phyloP scores from a whole-genome alignment of 2,797 vertebrate genomes.

The Acanthurus leucopareius region DNA sequence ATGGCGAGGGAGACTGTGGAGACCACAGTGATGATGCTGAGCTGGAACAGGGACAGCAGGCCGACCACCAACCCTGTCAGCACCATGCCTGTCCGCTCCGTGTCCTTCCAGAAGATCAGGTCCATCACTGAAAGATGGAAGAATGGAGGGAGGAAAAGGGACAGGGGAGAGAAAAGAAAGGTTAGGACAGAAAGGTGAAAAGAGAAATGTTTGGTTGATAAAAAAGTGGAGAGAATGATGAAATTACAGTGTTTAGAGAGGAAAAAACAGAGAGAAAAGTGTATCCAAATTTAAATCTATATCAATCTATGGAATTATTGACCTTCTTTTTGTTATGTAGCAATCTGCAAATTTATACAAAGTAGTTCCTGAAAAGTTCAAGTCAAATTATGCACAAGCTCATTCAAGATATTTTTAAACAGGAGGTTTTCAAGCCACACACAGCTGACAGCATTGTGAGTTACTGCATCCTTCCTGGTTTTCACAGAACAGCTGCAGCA shows the following conservation, averaged over 20 bases:
- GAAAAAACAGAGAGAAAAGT: not conserved
- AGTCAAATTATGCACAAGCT: not conserved
- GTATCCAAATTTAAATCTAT: not conserved
- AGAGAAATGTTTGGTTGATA: not conserved
- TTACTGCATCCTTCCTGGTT: constrained; percentile 7
- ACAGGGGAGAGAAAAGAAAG: not conserved
- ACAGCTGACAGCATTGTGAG: constrained; percentile 1
- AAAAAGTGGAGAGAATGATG: not conserved
- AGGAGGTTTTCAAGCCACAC: not conserved
- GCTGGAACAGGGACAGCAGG: constrained; percentile 92
- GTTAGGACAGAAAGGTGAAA: not conserved
- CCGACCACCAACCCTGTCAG: constrained; percentile 90
- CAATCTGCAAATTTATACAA: no score
- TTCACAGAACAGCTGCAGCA: constrained; percentile 23
- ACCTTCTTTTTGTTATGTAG: no score
- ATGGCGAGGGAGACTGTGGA: constrained; percentile 88
- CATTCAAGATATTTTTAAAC: not conserved
- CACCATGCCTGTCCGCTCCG: constrained; percentile 87
- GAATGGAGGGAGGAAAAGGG: not conserved
- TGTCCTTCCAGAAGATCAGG: constrained; percentile 94
- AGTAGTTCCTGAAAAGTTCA: not conserved
- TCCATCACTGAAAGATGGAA: constrained; percentile 83
- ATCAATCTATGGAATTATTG: not conserved
- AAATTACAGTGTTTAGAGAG: not conserved
- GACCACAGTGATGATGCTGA: constrained; percentile 92